Evolutionary conservation across 35 echinoderm and acorn worm species (phyloP).

Genomic region (Ophiothrix spiculata): DNA sequence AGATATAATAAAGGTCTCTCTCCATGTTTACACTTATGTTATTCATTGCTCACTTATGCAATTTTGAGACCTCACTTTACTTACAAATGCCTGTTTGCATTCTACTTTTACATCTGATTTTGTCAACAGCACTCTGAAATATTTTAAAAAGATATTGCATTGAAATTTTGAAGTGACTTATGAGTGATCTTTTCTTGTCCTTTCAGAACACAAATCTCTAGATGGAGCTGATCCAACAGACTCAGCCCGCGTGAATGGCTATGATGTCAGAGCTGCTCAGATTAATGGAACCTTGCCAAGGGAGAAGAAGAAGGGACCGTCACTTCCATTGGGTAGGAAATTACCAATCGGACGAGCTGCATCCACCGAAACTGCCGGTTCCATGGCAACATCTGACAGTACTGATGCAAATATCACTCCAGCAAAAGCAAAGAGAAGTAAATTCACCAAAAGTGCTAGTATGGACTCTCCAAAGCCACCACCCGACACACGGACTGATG

Average conservation of each 20-base stretch:
- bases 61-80: too few relatives aligned
- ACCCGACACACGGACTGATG: slow-evolving; percentile 20
- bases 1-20: too few relatives aligned
- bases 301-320: slow-evolving; percentile 73
- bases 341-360: slow-evolving; percentile 59
- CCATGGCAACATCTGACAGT: slow-evolving; percentile 38
- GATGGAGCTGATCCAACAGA: slow-evolving; percentile 46
- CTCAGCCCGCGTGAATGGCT: slow-evolving; percentile 60
- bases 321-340: slow-evolving; percentile 69
- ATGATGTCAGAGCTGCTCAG: slow-evolving; percentile 40
- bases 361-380: slow-evolving; percentile 53
- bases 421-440: slow-evolving; percentile 76
- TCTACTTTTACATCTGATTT: too few relatives aligned
- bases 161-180: too few relatives aligned
- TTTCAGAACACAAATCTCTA: slow-evolving; percentile 72
- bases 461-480: slow-evolving; percentile 64
- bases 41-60: too few relatives aligned
- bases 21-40: too few relatives aligned
- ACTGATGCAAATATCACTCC: slow-evolving; percentile 28
- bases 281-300: slow-evolving; percentile 21
- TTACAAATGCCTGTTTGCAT: too few relatives aligned
- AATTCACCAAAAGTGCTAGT: slow-evolving; percentile 89
- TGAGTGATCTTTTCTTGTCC: not conserved
- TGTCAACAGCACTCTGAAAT: too few relatives aligned
- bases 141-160: too few relatives aligned